These are phyloP conservation scores for Mesocentrotus franciscanus DNA, from an alignment of 53 echinoderm and acorn worm species.

Conservation along the genomic window DNA sequence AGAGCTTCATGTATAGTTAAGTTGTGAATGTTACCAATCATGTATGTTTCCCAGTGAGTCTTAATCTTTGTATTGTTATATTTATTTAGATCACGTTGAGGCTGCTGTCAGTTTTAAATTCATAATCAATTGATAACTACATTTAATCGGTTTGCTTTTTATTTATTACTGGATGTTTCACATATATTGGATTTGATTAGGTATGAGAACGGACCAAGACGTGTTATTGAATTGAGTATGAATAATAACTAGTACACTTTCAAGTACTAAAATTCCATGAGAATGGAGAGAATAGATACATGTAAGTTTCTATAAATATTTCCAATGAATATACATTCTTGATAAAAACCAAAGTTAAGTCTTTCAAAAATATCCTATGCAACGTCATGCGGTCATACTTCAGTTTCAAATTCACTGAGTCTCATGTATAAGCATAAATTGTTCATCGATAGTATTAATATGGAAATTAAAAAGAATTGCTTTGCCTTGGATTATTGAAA, in stretches of 20 bases:
- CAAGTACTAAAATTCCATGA: neutral
- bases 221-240: neutral
- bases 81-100: neutral
- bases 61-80: neutral
- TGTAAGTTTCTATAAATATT: neutral
- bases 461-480: neutral
- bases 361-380: slow-evolving; percentile 22
- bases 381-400: neutral
- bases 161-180: neutral
- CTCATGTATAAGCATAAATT: neutral
- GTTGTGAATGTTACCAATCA: neutral
- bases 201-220: neutral
- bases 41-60: neutral
- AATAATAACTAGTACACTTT: neutral
- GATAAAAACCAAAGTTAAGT: neutral
- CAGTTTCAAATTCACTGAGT: neutral
- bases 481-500: too few relatives aligned
- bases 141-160: neutral
- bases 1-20: neutral
- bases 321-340: neutral
- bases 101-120: neutral
- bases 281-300: neutral
- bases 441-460: neutral
- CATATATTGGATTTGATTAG: neutral
- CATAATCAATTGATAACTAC: neutral